phyloP scores from a whole-genome alignment of 2,888 invertebrate genomes.

The Acleris emargana region DNA sequence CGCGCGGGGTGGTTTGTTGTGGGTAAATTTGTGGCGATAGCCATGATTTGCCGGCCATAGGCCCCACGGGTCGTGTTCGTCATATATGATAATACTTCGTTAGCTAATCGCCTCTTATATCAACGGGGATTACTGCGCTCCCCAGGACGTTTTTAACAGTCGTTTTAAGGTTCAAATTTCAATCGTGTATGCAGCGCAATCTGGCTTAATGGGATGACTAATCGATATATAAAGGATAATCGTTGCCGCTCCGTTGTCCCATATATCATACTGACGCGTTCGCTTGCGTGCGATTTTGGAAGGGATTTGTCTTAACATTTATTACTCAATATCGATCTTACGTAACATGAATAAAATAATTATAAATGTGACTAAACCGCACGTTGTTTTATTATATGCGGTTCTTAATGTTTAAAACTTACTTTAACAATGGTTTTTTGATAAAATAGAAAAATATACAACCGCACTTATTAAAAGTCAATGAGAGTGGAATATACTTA shows the following conservation, averaged over 20 bases:
- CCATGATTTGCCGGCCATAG: conserved; percentile 70
- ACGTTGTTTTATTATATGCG: too few relatives aligned
- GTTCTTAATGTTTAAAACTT: too few relatives aligned
- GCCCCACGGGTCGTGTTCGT: conserved; percentile 70
- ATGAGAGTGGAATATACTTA: neutral
- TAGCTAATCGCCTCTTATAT: conserved; percentile 72
- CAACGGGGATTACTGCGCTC: conserved; percentile 53
- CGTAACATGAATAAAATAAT: neutral
- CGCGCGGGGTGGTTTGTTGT: conserved; percentile 76
- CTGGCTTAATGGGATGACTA: conserved; percentile 26
- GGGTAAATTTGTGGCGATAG: conserved; percentile 76
- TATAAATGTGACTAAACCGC: too few relatives aligned
- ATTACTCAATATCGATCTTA: neutral
- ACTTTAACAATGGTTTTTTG: neutral
- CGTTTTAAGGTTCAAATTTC: conserved; percentile 12
- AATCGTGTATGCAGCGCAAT: conserved; percentile 16
- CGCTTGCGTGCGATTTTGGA: conserved; percentile 7
- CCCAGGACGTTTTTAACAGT: conserved; percentile 23
- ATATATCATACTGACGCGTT: conserved; percentile 33
- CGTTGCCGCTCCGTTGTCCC: conserved; percentile 15
- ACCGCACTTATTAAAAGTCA: neutral
- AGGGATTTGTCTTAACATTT: conserved; percentile 13
- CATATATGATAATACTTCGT: conserved; percentile 76
- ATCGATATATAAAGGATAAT: conserved; percentile 35
- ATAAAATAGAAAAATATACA: neutral